phyloP scores from a whole-genome alignment of 2,797 vertebrate genomes.

The Rallus crepitans region DNA sequence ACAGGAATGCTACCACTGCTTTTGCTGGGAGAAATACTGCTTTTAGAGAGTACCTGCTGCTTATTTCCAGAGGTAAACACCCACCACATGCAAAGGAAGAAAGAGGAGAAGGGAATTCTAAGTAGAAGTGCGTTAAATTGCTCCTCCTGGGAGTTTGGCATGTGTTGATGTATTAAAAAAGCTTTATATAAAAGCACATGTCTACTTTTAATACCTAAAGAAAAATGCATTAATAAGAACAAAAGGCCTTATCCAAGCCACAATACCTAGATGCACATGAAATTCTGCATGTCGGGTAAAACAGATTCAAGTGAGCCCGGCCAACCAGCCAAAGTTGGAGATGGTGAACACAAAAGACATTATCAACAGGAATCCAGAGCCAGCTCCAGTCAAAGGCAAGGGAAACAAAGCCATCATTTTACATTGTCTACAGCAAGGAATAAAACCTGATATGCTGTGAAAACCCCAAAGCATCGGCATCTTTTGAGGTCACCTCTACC shows the following conservation, averaged over 20 bases:
- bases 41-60: background rate
- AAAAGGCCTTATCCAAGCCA: conserved; percentile 29
- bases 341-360: background rate
- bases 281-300: background rate
- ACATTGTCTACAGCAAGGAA: background rate
- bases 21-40: background rate
- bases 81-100: background rate
- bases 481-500: background rate
- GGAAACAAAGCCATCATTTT: background rate
- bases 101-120: background rate
- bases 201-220: conserved; percentile 1
- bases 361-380: background rate
- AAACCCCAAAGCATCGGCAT: background rate
- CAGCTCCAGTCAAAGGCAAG: background rate
- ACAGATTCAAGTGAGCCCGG: background rate
- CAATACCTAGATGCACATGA: background rate
- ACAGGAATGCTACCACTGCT: background rate
- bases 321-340: background rate
- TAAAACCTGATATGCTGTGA: background rate
- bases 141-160: background rate
- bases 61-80: background rate
- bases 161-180: background rate
- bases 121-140: background rate
- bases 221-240: conserved; percentile 40
- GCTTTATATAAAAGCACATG: background rate